Evolutionary conservation across 2,888 invertebrate species (phyloP).

Genomic region (Smittia sp.): DNA sequence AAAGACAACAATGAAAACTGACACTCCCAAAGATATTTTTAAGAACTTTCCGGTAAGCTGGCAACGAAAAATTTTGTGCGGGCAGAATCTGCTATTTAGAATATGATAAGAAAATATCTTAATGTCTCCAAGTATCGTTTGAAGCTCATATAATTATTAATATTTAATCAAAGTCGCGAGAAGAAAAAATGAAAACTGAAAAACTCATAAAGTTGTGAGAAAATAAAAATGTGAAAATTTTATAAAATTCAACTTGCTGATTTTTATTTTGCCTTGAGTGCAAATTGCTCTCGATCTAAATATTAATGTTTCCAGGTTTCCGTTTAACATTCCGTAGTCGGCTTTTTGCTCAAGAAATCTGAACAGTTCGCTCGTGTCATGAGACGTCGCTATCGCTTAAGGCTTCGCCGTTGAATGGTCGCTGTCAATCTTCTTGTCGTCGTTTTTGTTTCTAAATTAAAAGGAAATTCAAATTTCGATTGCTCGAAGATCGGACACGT

Average conservation of each 20-base stretch:
- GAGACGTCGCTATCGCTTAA: too few relatives aligned
- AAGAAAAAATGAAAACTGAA: not conserved
- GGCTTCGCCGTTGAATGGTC: too few relatives aligned
- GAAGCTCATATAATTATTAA: not conserved
- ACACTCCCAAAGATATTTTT: conserved; percentile 25
- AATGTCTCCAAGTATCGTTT: not conserved
- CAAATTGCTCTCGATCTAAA: too few relatives aligned
- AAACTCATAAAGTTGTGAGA: not conserved
- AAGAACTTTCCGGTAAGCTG: not conserved
- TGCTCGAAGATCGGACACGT: not conserved
- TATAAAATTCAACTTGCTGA: not conserved
- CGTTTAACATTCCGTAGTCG: not conserved
- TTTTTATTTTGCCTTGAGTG: too few relatives aligned
- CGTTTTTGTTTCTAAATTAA: not conserved
- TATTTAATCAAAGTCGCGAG: conserved; percentile 6
- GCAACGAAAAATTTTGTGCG: not conserved
- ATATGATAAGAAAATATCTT: conserved; percentile 11
- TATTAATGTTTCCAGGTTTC: not conserved
- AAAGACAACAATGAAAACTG: conserved; percentile 5
- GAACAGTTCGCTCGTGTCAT: too few relatives aligned
- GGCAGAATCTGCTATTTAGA: not conserved
- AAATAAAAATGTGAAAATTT: conserved; percentile 19
- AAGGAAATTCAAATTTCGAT: not conserved
- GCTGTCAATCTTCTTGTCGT: not conserved
- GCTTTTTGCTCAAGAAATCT: too few relatives aligned